These are phyloP conservation scores for Tympanoctomys barrerae DNA, from an alignment of 2,797 vertebrate genomes.

Conservation along the genomic window DNA sequence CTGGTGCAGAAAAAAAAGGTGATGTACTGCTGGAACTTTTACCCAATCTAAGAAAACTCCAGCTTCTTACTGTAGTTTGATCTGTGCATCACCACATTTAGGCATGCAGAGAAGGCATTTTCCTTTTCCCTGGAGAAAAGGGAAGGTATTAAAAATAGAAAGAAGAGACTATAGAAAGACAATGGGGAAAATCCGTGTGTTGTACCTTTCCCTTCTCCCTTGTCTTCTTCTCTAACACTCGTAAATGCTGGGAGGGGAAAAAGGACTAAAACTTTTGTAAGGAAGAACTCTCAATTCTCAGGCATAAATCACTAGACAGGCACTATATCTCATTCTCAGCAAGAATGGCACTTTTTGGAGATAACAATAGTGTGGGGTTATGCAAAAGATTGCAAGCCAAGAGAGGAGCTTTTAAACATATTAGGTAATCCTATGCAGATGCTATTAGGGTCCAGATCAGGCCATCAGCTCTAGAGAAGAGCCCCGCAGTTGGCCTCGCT, in stretches of 20 bases:
- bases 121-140: constrained; percentile 46
- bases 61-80: neutral
- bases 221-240: constrained; percentile 19
- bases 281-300: constrained; percentile 60
- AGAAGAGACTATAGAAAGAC: constrained; percentile 46
- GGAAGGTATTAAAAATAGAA: constrained; percentile 65
- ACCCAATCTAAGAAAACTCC: neutral
- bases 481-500: neutral
- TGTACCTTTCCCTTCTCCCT: neutral
- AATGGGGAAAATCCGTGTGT: neutral
- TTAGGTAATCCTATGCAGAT: constrained; percentile 67
- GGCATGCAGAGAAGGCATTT: constrained; percentile 25
- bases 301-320: constrained; percentile 42
- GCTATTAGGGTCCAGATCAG: neutral
- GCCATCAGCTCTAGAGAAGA: constrained; percentile 57
- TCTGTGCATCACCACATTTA: neutral
- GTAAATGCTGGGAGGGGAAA: neutral
- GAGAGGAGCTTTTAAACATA: constrained; percentile 51
- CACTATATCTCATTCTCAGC: constrained; percentile 52
- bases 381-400: constrained; percentile 33
- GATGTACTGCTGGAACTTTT: neutral
- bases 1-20: constrained; percentile 40
- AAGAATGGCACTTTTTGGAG: constrained; percentile 37
- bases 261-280: constrained; percentile 23
- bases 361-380: constrained; percentile 69